Evolutionary conservation across 2,113 vertebrate species (phyloP), one percentile per base, ranked within the genome.

Genomic region (Aegotheles bennettii): DNA sequence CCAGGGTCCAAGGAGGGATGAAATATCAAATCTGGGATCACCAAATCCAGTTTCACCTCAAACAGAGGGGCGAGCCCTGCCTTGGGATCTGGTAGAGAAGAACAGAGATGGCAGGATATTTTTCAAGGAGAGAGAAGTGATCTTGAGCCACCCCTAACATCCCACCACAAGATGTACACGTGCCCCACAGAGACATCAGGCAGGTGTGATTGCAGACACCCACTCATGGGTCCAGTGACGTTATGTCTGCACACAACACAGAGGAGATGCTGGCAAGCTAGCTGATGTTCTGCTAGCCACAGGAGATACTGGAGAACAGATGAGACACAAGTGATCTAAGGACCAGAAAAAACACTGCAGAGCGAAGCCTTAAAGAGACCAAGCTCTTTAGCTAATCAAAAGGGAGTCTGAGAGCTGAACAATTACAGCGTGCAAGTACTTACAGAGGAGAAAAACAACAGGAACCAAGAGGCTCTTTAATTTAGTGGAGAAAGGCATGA

Each of bases 1-100:
- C 97, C 98, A 10, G 95, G 87, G 36, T 99, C 99, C 98, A 99
- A 28, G 19, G 99, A 98, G 0, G 99, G 99, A n/a, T 8, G 89
- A 90, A 99, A 99, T 40, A 99, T 84, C 96, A 99, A 92, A 74
- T 99, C 98, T 69, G 98, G 98, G 51, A 98, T 79, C 78, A 94
- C 97, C 16, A 99, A 97, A 60, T 98, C 98, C 94, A 99, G 93
- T 61, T 99, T 98, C 38, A 97, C 98, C 95, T 99, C 98, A 97
- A 99, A 99, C 9, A 99, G 93, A 3, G 99, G 99, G 6, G 98
- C 73, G 1, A 98, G 74, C 9, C 84, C 98, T 21, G 97, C 89
- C 75, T 94, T 98, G 53, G 96, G 84, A 79, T 99, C 99, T 99
- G 96, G 24, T 48, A 74, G 51, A 93, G 42, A 61, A 84, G 12